Conservation (phyloP, 2,113 vertebrate genomes). For the Ailuropoda melanoleuca region DNA sequence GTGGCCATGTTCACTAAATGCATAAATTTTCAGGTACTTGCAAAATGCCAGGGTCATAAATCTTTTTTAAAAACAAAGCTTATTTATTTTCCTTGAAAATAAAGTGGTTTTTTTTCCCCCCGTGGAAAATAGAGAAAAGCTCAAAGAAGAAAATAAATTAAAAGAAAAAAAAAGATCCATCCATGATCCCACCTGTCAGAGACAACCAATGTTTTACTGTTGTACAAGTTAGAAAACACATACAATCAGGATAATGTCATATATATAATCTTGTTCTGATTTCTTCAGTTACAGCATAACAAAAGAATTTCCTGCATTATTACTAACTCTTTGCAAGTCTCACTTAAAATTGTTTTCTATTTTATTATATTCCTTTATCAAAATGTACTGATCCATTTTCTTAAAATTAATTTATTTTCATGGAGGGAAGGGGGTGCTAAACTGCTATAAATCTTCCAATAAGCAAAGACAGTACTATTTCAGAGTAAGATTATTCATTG, state of each 20-base stretch:
- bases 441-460: constrained; percentile 6
- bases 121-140: constrained; percentile 38
- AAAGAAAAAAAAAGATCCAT: not conserved
- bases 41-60: constrained; percentile 67
- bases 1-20: constrained; percentile 53
- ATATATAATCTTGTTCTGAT: not conserved
- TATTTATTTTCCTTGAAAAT: constrained; percentile 65
- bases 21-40: constrained; percentile 70
- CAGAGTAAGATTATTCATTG: constrained; percentile 3
- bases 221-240: constrained; percentile 32
- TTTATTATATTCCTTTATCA: constrained; percentile 28
- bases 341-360: constrained; percentile 37
- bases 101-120: not conserved
- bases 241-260: not conserved
- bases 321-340: constrained; percentile 3
- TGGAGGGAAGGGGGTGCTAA: not conserved
- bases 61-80: constrained; percentile 70
- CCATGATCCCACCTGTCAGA: not conserved
- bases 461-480: not conserved
- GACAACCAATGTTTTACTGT: constrained; percentile 1
- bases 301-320: constrained; percentile 17
- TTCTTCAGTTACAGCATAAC: not conserved
- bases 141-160: constrained; percentile 24
- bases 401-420: constrained; percentile 33
- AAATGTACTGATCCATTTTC: constrained; percentile 27